Evolutionary conservation across 2,888 invertebrate genomes (phyloP).

Genomic region (Dynastes hyllus): DNA sequence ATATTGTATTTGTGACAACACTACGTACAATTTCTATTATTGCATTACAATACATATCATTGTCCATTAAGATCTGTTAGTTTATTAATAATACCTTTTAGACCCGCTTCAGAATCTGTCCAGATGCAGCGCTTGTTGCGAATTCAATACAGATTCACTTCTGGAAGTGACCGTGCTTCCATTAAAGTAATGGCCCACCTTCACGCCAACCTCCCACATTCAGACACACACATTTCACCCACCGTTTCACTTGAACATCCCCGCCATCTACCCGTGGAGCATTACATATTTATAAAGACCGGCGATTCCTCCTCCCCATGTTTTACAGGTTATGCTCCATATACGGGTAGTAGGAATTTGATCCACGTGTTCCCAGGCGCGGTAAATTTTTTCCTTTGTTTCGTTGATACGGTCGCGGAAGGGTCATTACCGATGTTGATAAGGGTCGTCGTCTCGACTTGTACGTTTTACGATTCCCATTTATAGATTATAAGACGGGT

Average conservation of each 20-base stretch:
- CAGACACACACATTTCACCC: neutral
- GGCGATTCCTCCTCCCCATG: neutral
- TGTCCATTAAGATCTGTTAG: too few relatives aligned
- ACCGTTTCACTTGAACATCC: neutral
- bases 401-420: neutral
- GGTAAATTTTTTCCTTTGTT: neutral
- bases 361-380: neutral
- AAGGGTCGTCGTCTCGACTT: conserved; percentile 6
- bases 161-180: conserved; percentile 4
- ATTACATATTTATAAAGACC: neutral
- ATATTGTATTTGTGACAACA: too few relatives aligned
- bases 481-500: neutral
- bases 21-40: too few relatives aligned
- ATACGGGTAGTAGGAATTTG: neutral
- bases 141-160: neutral
- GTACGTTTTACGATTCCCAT: conserved; percentile 4
- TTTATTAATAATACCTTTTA: conserved; percentile 1
- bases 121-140: neutral
- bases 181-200: conserved; percentile 10
- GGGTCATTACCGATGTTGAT: conserved; percentile 10
- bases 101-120: neutral
- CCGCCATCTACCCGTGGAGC: neutral
- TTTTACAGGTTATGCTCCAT: neutral
- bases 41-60: too few relatives aligned
- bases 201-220: neutral